These are phyloP conservation scores for Tragelaphus buxtoni DNA, from an alignment of 2,113 vertebrate genomes.

Conservation along the genomic window DNA sequence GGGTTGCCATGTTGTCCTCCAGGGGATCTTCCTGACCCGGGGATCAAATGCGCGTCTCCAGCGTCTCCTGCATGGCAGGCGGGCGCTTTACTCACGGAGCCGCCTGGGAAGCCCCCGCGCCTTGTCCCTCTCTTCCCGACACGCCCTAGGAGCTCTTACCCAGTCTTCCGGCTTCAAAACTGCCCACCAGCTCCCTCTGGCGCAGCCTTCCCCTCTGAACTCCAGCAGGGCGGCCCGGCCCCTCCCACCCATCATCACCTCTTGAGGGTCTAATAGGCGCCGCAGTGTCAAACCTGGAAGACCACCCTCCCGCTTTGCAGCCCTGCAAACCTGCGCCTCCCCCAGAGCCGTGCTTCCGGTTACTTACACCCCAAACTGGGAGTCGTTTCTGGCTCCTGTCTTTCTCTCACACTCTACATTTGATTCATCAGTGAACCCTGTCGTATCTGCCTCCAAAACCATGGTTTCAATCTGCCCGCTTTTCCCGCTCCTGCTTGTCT, in stretches of 20 bases:
- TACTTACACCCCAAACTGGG: neutral
- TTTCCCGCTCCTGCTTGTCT: neutral
- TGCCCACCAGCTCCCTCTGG: neutral
- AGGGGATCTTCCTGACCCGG: neutral
- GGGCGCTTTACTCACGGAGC: neutral
- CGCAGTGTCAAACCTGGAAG: neutral
- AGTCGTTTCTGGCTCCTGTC: neutral
- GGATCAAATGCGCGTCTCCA: neutral
- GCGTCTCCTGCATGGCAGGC: neutral
- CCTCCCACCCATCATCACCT: fast-evolving
- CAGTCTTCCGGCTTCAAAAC: neutral
- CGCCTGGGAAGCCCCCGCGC: fast-evolving
- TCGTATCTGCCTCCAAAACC: neutral
- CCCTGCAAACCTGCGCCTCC: neutral
- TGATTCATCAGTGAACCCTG: neutral
- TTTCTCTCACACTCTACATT: neutral
- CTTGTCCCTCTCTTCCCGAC: neutral
- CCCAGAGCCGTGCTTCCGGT: fast-evolving
- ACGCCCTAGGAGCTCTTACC: neutral
- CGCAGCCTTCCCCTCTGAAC: neutral
- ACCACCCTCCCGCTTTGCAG: neutral
- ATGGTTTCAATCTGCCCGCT: neutral
- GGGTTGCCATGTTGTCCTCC: neutral
- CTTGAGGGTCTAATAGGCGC: neutral
- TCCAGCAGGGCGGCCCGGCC: neutral